Evolutionary conservation across 2,888 invertebrate genomes (phyloP).

Genomic region (Nymphalis c-album): DNA sequence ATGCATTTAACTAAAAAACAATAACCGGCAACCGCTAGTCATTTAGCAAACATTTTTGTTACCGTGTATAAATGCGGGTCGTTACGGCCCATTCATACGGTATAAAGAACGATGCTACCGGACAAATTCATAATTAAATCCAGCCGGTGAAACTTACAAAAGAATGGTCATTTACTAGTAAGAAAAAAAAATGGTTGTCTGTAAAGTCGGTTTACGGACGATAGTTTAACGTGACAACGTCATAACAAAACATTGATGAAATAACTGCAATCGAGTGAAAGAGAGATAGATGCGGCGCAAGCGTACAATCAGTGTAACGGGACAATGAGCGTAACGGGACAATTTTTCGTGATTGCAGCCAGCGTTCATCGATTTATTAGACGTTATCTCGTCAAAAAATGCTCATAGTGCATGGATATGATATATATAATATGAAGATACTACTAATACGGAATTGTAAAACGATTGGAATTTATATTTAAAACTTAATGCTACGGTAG

Average conservation of each 20-base stretch:
- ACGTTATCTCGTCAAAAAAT: too few species aligned
- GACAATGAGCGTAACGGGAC: too few species aligned
- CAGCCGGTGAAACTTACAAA: background rate
- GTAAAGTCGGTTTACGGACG: too few species aligned
- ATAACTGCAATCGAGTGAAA: too few species aligned
- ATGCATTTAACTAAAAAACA: slow-evolving; percentile 10
- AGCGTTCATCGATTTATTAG: too few species aligned
- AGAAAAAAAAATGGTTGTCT: background rate
- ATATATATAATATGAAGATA: background rate
- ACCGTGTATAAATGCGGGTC: slow-evolving; percentile 1
- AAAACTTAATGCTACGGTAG: background rate
- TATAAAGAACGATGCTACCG: slow-evolving; percentile 9
- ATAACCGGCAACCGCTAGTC: slow-evolving; percentile 7
- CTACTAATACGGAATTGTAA: background rate
- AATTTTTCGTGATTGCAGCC: too few species aligned
- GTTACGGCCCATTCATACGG: slow-evolving; percentile 9
- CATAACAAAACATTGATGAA: too few species aligned
- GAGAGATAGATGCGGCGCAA: too few species aligned
- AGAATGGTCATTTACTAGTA: background rate
- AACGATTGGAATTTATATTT: background rate
- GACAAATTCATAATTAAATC: background rate
- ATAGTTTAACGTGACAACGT: too few species aligned
- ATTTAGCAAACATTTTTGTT: slow-evolving; percentile 6
- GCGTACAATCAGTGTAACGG: too few species aligned
- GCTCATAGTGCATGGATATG: background rate